Conservation (phyloP, 2,888 invertebrate species). For the Eilema griseolum region DNA sequence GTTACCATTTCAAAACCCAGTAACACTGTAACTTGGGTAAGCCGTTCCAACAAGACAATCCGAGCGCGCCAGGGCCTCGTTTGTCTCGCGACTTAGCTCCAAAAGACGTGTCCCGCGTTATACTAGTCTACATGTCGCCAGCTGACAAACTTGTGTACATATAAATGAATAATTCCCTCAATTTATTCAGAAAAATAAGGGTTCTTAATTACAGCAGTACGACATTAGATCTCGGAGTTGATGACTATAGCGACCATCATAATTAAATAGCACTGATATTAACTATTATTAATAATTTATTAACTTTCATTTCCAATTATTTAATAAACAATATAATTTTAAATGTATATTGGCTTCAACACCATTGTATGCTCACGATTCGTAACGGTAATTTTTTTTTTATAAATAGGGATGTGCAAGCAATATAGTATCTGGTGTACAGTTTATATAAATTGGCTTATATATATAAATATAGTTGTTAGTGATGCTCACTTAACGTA, state of each 20-base stretch:
- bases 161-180: too few species aligned
- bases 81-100: too few species aligned
- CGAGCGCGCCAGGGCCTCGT: too few species aligned
- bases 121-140: background rate
- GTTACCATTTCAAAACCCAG: too few species aligned
- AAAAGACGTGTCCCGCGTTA: too few species aligned
- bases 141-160: background rate
- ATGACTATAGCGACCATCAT: background rate
- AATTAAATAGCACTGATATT: background rate
- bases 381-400: conserved; percentile 10
- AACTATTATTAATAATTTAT: background rate
- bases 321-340: conserved; percentile 1
- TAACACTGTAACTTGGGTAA: too few species aligned
- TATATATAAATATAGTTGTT: conserved; percentile 54
- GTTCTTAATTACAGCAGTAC: too few species aligned
- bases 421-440: conserved; percentile 38
- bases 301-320: conserved; percentile 2
- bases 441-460: conserved; percentile 44
- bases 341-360: background rate
- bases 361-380: background rate
- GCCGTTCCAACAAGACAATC: too few species aligned
- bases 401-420: conserved; percentile 25
- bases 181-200: too few species aligned
- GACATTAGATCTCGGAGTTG: conserved; percentile 31
- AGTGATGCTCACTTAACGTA: conserved; percentile 61